Conservation (phyloP, 1,140 invertebrate species). For the Anadara kagoshimensis region DNA sequence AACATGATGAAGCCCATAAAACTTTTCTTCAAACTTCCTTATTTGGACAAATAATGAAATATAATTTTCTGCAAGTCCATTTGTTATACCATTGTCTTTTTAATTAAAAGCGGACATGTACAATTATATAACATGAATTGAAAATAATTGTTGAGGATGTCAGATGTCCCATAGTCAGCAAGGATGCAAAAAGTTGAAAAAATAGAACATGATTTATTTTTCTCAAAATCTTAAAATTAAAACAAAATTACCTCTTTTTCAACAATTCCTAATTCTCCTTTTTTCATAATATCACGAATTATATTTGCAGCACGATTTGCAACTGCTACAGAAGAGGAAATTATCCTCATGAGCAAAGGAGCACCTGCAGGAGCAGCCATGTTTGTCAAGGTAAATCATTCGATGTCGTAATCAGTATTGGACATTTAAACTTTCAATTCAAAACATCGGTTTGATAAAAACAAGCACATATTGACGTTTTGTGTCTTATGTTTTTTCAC, state of each 20-base stretch:
- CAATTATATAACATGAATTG: no score
- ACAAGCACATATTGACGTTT: not conserved
- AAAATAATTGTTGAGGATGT: no score
- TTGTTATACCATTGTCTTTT: no score
- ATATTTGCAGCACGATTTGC: constrained; percentile 90
- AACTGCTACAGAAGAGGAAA: constrained; percentile 86
- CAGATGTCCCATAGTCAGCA: no score
- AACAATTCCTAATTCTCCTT: constrained; percentile 91
- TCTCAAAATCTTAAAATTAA: not conserved
- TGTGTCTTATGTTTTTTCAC: not conserved
- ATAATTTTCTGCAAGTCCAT: no score
- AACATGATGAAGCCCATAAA: no score
- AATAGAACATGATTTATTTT: not conserved
- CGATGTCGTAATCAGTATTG: constrained; percentile 11
- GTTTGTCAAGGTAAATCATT: constrained; percentile 49
- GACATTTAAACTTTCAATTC: no score
- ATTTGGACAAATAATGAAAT: no score
- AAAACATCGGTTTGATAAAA: no score
- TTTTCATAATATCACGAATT: constrained; percentile 90
- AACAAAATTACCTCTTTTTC: constrained; percentile 83
- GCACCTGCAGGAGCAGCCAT: constrained; percentile 49
- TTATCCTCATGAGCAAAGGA: constrained; percentile 80
- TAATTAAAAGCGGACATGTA: no score
- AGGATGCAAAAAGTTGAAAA: constrained; percentile 2
- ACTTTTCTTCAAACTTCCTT: no score